Evolutionary conservation across 92 coral and sea anemone species (phyloP).

Genomic region (Parazoanthus darwini): DNA sequence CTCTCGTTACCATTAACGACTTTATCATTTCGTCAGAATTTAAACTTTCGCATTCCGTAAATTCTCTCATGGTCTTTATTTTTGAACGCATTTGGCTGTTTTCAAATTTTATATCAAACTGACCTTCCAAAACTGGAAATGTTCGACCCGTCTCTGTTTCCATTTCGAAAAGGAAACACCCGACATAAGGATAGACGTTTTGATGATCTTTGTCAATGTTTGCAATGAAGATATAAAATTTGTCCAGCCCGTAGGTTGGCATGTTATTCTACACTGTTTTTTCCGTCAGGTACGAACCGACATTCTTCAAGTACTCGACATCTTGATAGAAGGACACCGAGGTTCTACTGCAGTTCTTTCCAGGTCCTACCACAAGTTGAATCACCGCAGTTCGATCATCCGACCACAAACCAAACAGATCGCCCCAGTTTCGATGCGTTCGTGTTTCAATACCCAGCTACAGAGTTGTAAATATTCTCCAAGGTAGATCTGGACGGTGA

Average conservation of each 20-base stretch:
- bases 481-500: neutral
- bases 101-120: conserved; percentile 12
- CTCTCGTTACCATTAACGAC: neutral
- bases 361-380: conserved; percentile 86
- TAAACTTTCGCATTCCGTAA: neutral
- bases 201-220: conserved; percentile 39
- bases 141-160: conserved; percentile 28
- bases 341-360: conserved; percentile 61
- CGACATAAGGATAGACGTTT: conserved; percentile 28
- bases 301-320: conserved; percentile 63
- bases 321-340: conserved; percentile 76
- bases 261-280: conserved; percentile 86
- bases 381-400: conserved; percentile 70
- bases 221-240: conserved; percentile 78
- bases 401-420: conserved; percentile 83
- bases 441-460: conserved; percentile 56
- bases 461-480: conserved; percentile 36
- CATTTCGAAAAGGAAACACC: conserved; percentile 68
- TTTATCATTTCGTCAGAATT: neutral
- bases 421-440: conserved; percentile 84
- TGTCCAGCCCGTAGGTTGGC: conserved; percentile 62
- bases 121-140: conserved; percentile 52
- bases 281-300: conserved; percentile 61
- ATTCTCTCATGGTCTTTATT: neutral
- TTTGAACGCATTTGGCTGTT: conserved; percentile 27